Conservation (phyloP, 2,888 invertebrate species). For the Sisyra nigra region DNA sequence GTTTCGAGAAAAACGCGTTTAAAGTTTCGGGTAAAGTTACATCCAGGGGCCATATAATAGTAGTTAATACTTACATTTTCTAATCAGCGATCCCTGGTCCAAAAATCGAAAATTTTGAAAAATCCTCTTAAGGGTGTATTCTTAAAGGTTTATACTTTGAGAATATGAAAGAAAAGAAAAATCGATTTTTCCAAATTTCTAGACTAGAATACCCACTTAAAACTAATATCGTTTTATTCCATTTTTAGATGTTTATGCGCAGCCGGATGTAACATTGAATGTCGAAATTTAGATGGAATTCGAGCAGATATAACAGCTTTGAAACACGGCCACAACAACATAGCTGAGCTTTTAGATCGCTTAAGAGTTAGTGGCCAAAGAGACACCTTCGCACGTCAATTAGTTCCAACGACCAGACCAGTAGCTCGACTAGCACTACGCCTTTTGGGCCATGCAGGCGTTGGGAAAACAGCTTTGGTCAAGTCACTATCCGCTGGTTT, state of each 20-base stretch:
- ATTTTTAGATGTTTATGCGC: conserved; percentile 42
- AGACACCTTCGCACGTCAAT: conserved; percentile 32
- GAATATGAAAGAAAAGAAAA: too few relatives aligned
- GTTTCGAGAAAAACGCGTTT: too few relatives aligned
- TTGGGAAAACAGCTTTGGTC: conserved; percentile 52
- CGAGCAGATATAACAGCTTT: conserved; percentile 62
- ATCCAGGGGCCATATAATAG: too few relatives aligned
- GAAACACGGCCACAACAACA: conserved; percentile 51
- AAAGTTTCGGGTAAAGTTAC: too few relatives aligned
- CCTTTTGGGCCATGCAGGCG: conserved; percentile 52
- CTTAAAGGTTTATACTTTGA: too few relatives aligned
- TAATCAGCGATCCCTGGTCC: too few relatives aligned
- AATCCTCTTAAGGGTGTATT: too few relatives aligned
- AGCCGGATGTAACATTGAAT: conserved; percentile 52
- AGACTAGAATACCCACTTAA: too few relatives aligned
- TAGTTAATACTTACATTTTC: too few relatives aligned
- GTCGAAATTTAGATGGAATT: conserved; percentile 49
- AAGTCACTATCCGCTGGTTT: conserved; percentile 50
- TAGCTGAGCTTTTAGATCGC: conserved; percentile 47
- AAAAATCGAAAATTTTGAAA: too few relatives aligned
- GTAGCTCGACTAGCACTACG: conserved; percentile 47
- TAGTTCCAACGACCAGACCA: conserved; percentile 39
- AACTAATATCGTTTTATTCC: too few relatives aligned
- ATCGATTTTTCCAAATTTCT: too few relatives aligned
- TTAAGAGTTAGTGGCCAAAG: conserved; percentile 38